Conservation (phyloP, 2,113 vertebrate species). For the Lucifuga dentata region DNA sequence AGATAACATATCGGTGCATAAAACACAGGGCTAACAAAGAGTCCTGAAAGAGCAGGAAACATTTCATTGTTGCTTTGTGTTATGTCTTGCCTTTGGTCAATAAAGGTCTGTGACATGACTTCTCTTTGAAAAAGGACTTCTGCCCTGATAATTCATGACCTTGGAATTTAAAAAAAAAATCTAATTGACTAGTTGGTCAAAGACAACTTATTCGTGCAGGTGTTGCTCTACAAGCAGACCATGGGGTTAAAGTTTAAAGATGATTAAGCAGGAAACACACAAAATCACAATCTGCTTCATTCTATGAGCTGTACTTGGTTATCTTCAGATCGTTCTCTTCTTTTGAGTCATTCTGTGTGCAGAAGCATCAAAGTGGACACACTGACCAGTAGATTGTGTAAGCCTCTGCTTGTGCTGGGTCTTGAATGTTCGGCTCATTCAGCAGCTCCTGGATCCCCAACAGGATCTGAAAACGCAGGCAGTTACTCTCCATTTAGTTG, state of each 20-base stretch:
- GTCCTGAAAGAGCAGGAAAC: not conserved
- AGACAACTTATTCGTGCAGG: too few relatives aligned
- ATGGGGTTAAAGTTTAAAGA: too few relatives aligned
- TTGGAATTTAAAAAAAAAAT: too few relatives aligned
- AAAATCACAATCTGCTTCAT: too few relatives aligned
- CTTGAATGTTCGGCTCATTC: conserved; percentile 86
- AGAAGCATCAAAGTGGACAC: not conserved
- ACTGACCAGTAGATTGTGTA: conserved; percentile 85
- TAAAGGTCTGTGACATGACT: not conserved
- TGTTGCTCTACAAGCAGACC: too few relatives aligned
- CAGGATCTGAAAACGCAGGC: conserved; percentile 76
- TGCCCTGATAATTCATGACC: not conserved
- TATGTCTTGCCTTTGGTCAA: not conserved
- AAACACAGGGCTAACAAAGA: not conserved
- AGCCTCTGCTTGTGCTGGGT: conserved; percentile 85
- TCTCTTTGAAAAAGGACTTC: not conserved
- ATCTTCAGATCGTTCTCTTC: too few relatives aligned
- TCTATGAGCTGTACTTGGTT: too few relatives aligned
- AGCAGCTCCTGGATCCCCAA: conserved; percentile 85
- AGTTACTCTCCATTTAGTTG: not conserved
- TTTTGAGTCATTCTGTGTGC: not conserved
- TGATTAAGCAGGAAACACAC: too few relatives aligned
- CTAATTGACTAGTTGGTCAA: too few relatives aligned
- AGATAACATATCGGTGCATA: not conserved
- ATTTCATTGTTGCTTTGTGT: not conserved